Evolutionary conservation across 2,888 invertebrate genomes (phyloP).

Genomic region (Acanthosepion pharaonis): DNA sequence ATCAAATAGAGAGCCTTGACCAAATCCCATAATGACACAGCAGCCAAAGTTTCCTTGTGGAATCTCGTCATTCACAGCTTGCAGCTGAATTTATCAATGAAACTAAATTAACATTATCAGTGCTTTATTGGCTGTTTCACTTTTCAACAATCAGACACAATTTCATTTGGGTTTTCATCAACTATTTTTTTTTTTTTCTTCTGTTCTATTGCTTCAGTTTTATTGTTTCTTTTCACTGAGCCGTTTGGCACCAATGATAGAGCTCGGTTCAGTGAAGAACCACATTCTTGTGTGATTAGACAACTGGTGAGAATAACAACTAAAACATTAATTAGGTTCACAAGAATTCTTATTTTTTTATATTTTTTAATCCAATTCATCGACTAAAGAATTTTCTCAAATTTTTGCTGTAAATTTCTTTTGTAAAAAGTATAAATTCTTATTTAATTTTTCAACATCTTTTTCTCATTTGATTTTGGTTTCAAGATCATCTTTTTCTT

Average conservation of each 20-base stretch:
- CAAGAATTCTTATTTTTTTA: not conserved
- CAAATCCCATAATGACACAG: not conserved
- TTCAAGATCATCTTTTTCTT: not conserved
- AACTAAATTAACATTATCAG: not conserved
- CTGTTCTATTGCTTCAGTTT: not conserved
- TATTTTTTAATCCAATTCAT: not conserved
- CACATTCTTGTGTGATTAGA: not conserved
- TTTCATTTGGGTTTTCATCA: not conserved
- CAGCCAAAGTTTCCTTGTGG: not conserved
- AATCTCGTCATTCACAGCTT: not conserved
- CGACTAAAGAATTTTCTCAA: not conserved
- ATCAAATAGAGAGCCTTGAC: not conserved
- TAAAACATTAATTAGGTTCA: not conserved
- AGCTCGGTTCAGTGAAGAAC: not conserved
- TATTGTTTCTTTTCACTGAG: not conserved
- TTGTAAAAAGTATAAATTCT: constrained; percentile 15
- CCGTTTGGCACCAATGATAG: not conserved
- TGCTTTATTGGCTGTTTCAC: not conserved
- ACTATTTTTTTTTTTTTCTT: not conserved
- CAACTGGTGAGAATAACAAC: not conserved
- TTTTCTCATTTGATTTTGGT: not conserved
- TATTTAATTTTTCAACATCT: not conserved
- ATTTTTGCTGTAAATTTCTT: constrained; percentile 10
- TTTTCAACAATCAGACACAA: not conserved
- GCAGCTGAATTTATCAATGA: not conserved